phyloP scores from a whole-genome alignment of 1,140 invertebrate genomes.

The Drosophila bocqueti region DNA sequence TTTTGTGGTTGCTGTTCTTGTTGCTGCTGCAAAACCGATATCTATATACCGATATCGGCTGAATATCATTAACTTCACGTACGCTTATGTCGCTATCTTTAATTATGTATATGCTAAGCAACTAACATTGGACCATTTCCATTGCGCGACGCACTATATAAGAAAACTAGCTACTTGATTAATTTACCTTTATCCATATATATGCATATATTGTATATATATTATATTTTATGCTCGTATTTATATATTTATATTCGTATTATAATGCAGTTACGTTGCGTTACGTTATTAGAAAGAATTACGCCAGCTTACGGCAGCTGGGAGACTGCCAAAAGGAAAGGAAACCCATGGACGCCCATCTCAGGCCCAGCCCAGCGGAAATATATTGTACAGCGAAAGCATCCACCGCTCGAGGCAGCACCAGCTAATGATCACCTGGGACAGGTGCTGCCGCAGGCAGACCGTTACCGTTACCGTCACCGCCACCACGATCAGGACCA shows the following conservation, averaged over 20 bases:
- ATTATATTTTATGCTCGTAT: conserved; percentile 48
- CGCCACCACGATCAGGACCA: conserved; percentile 34
- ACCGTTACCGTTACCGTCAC: conserved; percentile 52
- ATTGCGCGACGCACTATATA: conserved; percentile 84
- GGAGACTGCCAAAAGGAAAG: conserved; percentile 26
- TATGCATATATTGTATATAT: conserved; percentile 46
- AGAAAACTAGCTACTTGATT: conserved; percentile 83
- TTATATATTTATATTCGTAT: conserved; percentile 55
- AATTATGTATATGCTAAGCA: conserved; percentile 80
- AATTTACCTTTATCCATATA: conserved; percentile 54
- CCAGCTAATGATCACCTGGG: conserved; percentile 51
- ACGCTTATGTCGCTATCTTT: conserved; percentile 48
- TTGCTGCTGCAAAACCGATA: conserved; percentile 25
- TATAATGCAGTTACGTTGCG: conserved; percentile 52
- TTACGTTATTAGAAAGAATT: conserved; percentile 46
- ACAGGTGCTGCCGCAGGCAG: conserved; percentile 59
- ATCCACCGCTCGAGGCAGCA: conserved; percentile 40
- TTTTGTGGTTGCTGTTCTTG: conserved; percentile 41
- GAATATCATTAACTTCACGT: conserved; percentile 36
- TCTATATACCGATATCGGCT: conserved; percentile 30
- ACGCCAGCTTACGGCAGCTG: conserved; percentile 34
- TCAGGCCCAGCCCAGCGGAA: conserved; percentile 53
- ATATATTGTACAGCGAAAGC: conserved; percentile 72
- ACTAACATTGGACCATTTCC: conserved; percentile 82
- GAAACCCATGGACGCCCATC: conserved; percentile 22